Evolutionary conservation across 2,797 vertebrate genomes (phyloP).

Genomic region (Anomalospiza imberbis): DNA sequence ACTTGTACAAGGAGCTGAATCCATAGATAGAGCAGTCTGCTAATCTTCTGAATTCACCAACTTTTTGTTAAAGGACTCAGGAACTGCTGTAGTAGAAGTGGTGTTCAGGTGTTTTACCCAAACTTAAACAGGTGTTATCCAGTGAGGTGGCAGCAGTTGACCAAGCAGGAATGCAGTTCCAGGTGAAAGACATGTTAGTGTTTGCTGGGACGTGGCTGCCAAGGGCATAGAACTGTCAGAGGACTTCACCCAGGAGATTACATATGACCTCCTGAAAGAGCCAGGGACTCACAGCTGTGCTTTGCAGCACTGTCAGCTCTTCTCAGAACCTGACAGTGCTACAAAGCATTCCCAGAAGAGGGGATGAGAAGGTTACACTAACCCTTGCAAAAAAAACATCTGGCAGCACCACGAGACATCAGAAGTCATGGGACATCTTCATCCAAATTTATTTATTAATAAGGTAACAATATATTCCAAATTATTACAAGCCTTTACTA

Average conservation of each 20-base stretch:
- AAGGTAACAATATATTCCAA: conserved; percentile 63
- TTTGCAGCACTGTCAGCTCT: background rate
- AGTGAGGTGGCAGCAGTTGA: accelerated
- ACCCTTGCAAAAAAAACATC: accelerated
- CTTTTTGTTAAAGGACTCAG: accelerated
- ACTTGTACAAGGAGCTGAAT: background rate
- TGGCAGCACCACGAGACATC: background rate
- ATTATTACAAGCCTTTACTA: conserved; percentile 44
- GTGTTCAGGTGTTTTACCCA: background rate
- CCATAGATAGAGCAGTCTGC: accelerated
- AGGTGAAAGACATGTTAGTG: accelerated
- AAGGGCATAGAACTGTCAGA: background rate
- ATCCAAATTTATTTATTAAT: conserved; percentile 73
- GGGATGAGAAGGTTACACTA: background rate
- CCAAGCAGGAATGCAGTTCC: background rate
- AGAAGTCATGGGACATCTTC: background rate
- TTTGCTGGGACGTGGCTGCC: background rate
- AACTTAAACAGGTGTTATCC: too few relatives aligned
- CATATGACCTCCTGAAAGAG: accelerated
- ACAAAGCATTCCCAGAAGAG: background rate
- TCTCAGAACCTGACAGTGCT: background rate
- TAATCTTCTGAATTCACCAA: too few relatives aligned
- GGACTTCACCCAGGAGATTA: accelerated
- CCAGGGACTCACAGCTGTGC: accelerated
- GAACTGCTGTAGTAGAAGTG: background rate